Conservation (phyloP, 2,797 vertebrate genomes). For the Argyrosomus regius region DNA sequence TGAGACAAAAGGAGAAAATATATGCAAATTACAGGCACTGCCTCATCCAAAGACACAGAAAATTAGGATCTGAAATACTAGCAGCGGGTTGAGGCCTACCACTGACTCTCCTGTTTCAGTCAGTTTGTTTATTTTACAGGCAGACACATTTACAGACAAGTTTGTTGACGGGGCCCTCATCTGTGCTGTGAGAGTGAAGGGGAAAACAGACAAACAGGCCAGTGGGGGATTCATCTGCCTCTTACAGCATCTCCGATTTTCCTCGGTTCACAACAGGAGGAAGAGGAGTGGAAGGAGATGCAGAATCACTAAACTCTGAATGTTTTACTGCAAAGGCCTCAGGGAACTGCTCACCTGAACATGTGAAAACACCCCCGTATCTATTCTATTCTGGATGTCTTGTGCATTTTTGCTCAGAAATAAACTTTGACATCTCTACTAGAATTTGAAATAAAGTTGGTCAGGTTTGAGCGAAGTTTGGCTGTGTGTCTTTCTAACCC, state of each 20-base stretch:
- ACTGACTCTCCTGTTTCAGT: slow-evolving; percentile 37
- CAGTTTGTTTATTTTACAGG: slow-evolving; percentile 48
- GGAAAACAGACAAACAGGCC: slow-evolving; percentile 48
- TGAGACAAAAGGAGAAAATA: slow-evolving; percentile 35
- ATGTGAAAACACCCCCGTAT: slow-evolving; percentile 25
- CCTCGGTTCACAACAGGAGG: slow-evolving; percentile 44
- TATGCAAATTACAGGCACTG: slow-evolving; percentile 37
- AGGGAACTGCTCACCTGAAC: slow-evolving; percentile 44
- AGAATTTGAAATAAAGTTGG: neutral
- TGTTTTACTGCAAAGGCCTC: slow-evolving; percentile 49
- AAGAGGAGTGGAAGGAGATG: slow-evolving; percentile 24
- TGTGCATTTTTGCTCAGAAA: neutral
- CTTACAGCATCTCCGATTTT: slow-evolving; percentile 54
- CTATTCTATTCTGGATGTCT: neutral
- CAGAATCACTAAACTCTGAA: slow-evolving; percentile 30
- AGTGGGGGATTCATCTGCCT: slow-evolving; percentile 57
- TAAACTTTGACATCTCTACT: neutral
- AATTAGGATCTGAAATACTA: slow-evolving; percentile 19
- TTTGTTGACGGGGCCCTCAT: slow-evolving; percentile 39
- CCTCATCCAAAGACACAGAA: slow-evolving; percentile 10
- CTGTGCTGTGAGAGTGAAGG: slow-evolving; percentile 31
- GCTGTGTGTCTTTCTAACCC: neutral
- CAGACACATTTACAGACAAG: slow-evolving; percentile 34
- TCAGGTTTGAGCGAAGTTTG: neutral
- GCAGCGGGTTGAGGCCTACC: slow-evolving; percentile 12